Percentiles rank a stretch among this genome's conserved stretches.
Conservation (phyloP, 2,797 vertebrate species). For the Parauchenoglanis ngamensis region DNA sequence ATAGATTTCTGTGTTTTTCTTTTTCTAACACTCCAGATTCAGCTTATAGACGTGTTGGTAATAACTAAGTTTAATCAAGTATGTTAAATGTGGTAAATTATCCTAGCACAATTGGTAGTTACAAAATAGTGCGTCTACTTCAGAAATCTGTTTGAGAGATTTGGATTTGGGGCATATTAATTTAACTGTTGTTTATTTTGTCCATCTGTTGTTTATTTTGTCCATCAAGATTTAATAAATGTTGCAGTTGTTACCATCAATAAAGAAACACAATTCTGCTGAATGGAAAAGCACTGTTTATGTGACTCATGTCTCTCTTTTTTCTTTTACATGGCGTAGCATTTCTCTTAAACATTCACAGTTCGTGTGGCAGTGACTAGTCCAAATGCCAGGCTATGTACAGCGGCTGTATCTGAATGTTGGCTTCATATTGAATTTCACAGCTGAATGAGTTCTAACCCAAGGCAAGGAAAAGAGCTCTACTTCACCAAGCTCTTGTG, state of each 20-base stretch:
- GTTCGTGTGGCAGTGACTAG: slow-evolving; percentile 59
- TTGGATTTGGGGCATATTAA: neutral
- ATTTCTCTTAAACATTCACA: slow-evolving; percentile 63
- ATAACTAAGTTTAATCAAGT: neutral
- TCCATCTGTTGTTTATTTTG: slow-evolving; percentile 16
- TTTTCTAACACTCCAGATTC: neutral
- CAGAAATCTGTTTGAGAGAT: neutral
- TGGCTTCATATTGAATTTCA: slow-evolving; percentile 78
- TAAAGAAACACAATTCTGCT: neutral
- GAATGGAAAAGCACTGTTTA: slow-evolving; percentile 14
- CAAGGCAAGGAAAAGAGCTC: slow-evolving; percentile 44
- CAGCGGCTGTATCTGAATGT: slow-evolving; percentile 57
- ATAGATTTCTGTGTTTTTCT: neutral
- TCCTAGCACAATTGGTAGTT: neutral
- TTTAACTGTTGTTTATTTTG: slow-evolving; percentile 15
- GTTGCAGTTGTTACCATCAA: slow-evolving; percentile 13
- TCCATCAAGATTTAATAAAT: slow-evolving; percentile 11
- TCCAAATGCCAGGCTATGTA: slow-evolving; percentile 57
- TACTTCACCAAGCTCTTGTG: slow-evolving; percentile 2
- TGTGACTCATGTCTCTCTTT: neutral
- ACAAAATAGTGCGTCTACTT: neutral
- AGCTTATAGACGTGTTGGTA: neutral
- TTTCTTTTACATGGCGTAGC: neutral
- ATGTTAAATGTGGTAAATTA: neutral
- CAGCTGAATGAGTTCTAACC: slow-evolving; percentile 69